Evolutionary conservation across 2,797 vertebrate genomes (phyloP), one percentile per base, ranked within the genome.

Genomic region (Poecile montanus): DNA sequence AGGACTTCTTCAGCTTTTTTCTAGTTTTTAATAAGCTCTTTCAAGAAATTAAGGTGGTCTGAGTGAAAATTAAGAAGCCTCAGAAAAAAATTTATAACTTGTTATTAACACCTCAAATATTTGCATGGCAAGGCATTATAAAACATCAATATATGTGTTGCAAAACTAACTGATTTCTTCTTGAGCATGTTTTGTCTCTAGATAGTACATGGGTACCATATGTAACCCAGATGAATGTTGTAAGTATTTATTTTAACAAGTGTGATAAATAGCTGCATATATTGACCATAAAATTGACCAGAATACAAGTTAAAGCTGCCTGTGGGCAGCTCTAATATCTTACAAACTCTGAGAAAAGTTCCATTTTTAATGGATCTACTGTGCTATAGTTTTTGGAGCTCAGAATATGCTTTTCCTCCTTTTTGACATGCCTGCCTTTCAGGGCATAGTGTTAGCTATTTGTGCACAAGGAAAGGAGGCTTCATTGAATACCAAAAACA

Each of bases 401-500:
- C 71, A 94, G 87, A 96, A 96, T 95, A 94, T 81, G 42, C 32
- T 93, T 89, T 95, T 95, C 66, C 70, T 91, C 63, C n/a, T 85
- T 81, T 90, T 53, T 96, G 91, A 85, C 78, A 61, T n/a, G 47
- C 72, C 57, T 1, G 2, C 13, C 57, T 89, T 85, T 93, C 62
- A 66, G 50, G 51, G 48, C 70, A 74, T 79, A 91, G 72, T 25
- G 62, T 80, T 72, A 89, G 85, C 80, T 94, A 86, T 96, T 95
- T 80, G 60, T 94, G 75, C 83, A 65, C 1, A 17, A 68, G 62
- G 30, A 57, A 89, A 93, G 61, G 65, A 94, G 60, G 23, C 61
- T 89, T 96, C 93, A 95, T 34, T 95, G 88, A 92, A 85, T 89
- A 96, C 73, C 75, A 93, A 94, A 96, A 60, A 84, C 88, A 92